A percentile compares a stretch with the other conserved stretches of the same genome.
Conservation (phyloP, 2,113 vertebrate genomes). For the Eclectus roratus region DNA sequence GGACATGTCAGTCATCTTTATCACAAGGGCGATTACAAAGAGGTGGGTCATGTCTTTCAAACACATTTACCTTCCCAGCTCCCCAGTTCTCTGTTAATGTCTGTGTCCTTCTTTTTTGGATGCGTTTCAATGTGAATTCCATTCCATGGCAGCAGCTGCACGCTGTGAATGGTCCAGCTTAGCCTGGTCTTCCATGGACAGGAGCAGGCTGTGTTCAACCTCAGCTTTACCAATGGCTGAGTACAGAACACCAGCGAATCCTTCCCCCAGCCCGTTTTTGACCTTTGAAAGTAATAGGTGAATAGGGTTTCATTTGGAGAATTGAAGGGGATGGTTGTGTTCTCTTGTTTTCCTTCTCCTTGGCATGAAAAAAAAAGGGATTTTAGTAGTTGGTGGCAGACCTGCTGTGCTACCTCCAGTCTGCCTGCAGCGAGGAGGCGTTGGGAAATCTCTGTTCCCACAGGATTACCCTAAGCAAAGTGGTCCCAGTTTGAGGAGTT, state of each 20-base stretch:
- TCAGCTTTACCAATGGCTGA: not conserved
- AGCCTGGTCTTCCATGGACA: not conserved
- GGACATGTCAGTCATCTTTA: slow-evolving; percentile 37
- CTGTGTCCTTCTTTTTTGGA: slow-evolving; percentile 41
- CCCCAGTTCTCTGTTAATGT: not conserved
- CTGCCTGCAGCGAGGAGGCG: not conserved
- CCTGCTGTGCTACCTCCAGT: not conserved
- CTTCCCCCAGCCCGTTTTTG: not conserved
- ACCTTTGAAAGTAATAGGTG: slow-evolving; percentile 5
- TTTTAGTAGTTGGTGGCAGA: not conserved
- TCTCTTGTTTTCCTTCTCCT: not conserved
- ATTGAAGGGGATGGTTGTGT: not conserved
- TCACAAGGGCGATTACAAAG: slow-evolving; percentile 63
- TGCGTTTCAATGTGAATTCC: slow-evolving; percentile 39
- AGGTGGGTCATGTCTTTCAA: slow-evolving; percentile 60
- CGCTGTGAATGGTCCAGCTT: not conserved
- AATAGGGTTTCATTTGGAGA: slow-evolving; percentile 38
- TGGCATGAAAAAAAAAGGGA: not conserved
- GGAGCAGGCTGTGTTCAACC: not conserved
- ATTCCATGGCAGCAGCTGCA: slow-evolving; percentile 25
- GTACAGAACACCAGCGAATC: not conserved
- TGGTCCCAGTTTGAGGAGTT: not conserved
- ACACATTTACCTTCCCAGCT: slow-evolving; percentile 35
- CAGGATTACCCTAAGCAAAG: not conserved
- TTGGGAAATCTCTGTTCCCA: not conserved